Base-by-base conservation (phyloP, 2,797 vertebrate species). In the Sebastes wilsoni region DNA sequence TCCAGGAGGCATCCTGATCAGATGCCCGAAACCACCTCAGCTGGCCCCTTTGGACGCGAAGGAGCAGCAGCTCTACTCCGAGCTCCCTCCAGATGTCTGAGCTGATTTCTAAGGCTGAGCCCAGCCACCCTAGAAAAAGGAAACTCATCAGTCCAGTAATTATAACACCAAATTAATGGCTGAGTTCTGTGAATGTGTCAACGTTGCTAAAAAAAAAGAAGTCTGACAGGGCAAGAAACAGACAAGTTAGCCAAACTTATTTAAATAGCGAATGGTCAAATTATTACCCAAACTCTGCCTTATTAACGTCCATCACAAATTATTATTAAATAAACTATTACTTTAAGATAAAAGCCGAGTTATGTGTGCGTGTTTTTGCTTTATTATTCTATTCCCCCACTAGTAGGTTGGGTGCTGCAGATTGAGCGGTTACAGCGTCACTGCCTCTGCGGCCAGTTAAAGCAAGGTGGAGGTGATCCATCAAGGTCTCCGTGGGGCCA, bases 401-500 rank as follows among this genome's bases (percentile, higher is more conserved):
- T 65, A 59, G 76, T 87, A 81, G 84, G 85, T 73, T 56, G 78
- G 55, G 77, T 85, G 87, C 75, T 71, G 82, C 87, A 93, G 88
- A 93, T 92, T 90, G 90, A 93, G 83, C 46, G 60, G 67, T 79
- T 68, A 70, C 66, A 79, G 81, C 56, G 83, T 70, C 11, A 68
- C 75, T 72, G 82, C 83, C 90, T 89, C 72, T 58, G 88, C 7
- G 79, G 89, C 93, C 91, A 89, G 91, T 92, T 94, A 94, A 93
- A 92, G 87, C 89, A 87, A 93, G 93, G 91, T 92, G 90, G 85
- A 89, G 90, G 91, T 91, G 88, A 96, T 96, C 94, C 91, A 94
- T 96, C 96, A 95, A 86, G 68, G 80, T 83, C 93, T 94, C 93
- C 73, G 83, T 90, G 92, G 95, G 94, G 93, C 95, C 95, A 95